Evolutionary conservation across 2,113 vertebrate genomes (phyloP).

Genomic region (Megaleporinus macrocephalus): DNA sequence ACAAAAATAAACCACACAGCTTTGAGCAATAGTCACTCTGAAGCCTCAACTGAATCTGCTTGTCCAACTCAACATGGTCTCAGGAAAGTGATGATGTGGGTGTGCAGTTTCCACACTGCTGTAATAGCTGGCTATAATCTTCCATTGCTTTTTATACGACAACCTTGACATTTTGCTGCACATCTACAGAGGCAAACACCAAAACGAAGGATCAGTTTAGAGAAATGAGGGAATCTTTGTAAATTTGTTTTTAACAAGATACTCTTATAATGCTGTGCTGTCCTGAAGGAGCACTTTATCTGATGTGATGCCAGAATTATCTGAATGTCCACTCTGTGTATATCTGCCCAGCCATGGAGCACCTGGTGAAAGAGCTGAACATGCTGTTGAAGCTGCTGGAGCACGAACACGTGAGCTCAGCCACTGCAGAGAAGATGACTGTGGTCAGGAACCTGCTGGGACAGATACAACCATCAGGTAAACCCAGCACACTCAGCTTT

Average conservation of each 20-base stretch:
- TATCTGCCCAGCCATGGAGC: conserved; percentile 82
- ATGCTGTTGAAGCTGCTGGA: conserved; percentile 92
- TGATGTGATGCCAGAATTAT: background rate
- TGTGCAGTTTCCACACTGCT: too few species aligned
- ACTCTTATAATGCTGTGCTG: background rate
- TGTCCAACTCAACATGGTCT: too few species aligned
- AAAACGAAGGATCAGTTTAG: background rate
- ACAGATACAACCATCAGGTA: conserved; percentile 89
- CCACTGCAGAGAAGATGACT: conserved; percentile 89
- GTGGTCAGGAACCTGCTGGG: conserved; percentile 88
- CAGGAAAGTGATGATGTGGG: too few species aligned
- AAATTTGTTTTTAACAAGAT: background rate
- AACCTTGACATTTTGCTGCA: background rate
- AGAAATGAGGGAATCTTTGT: too few species aligned
- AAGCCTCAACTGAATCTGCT: too few species aligned
- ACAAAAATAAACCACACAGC: background rate
- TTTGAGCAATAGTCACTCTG: background rate
- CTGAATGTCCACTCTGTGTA: background rate
- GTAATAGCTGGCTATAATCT: too few species aligned
- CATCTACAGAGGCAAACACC: too few species aligned
- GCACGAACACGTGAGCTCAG: conserved; percentile 89
- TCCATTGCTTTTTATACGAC: too few species aligned
- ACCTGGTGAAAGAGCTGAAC: conserved; percentile 89
- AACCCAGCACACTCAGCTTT: conserved; percentile 2
- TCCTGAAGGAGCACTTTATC: background rate